These are phyloP conservation scores for Conopomorpha cramerella DNA, from an alignment of 1,140 invertebrate genomes.

Conservation along the genomic window DNA sequence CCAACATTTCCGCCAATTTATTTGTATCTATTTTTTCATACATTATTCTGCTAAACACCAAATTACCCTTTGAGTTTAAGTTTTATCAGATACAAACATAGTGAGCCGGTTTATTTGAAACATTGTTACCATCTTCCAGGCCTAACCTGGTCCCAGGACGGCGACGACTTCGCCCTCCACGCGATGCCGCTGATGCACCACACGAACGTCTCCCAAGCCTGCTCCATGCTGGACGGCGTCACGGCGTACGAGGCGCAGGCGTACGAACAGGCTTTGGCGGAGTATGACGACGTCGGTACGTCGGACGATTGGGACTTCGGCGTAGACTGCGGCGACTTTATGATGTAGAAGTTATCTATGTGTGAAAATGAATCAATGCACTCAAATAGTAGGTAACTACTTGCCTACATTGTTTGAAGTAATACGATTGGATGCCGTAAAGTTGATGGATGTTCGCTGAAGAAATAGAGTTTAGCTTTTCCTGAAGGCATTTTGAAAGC, in stretches of 20 bases:
- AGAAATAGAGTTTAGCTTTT: too few species aligned
- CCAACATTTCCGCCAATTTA: too few species aligned
- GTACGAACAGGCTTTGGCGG: conserved; percentile 62
- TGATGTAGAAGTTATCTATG: too few species aligned
- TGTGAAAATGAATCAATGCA: too few species aligned
- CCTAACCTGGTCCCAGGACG: conserved; percentile 65
- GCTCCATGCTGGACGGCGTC: conserved; percentile 58
- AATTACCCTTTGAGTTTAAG: too few species aligned
- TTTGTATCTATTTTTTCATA: too few species aligned
- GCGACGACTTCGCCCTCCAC: conserved; percentile 64
- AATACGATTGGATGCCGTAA: too few species aligned
- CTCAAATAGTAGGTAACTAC: too few species aligned
- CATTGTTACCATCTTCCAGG: conserved; percentile 24
- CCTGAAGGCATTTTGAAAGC: too few species aligned
- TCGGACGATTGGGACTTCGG: conserved; percentile 67
- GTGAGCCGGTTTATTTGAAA: not conserved
- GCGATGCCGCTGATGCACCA: conserved; percentile 65
- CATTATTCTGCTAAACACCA: too few species aligned
- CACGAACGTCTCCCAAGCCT: conserved; percentile 62
- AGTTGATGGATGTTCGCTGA: too few species aligned
- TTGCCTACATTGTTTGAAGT: too few species aligned
- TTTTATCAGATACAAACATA: not conserved
- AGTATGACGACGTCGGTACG: conserved; percentile 62
- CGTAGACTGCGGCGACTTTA: conserved; percentile 66
- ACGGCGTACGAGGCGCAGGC: conserved; percentile 63